Evolutionary conservation across 92 coral and sea anemone genomes (phyloP), one percentile per base, ranked within the genome.

Genomic region (Nematostella vectensis): DNA sequence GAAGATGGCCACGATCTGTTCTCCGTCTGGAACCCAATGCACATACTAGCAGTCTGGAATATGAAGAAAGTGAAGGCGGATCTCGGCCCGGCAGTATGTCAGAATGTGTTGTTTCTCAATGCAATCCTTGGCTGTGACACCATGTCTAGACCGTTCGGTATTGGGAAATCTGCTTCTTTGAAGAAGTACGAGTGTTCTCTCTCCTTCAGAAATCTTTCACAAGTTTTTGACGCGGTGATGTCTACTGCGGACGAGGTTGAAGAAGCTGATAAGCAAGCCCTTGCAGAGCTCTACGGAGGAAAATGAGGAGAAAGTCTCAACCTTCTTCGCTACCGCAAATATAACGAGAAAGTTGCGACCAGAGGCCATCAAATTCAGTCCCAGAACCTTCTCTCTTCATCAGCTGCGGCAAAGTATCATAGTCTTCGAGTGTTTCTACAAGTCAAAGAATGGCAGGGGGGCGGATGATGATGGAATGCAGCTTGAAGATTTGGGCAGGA

Each of bases 71-170:
- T 45, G 12, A 45, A 45, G 23, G 21, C 12, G 21, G 4, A 8
- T 4, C 4, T 17, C 9, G 51, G 11, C 4, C 23, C 12, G 9
- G 15, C 8, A 8, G 42, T 36, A 8, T 36, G 42, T 36, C 42
- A 36, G 8, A 36, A 36, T 15, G 15, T 36, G 42, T 36, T 36
- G 42, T 45, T 45, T 45, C 51, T 45, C 23, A 11, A 19, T 22
- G 51, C 51, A 6, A 45, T 45, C 51, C 18, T 45, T 4, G 51
- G 51, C 17, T 45, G 51, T 17, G 51, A 45, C 51, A 45, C 51
- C 9, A 45, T 22, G 4, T 45, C 51, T 6, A 11, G 4, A 4
- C 51, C 23, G 9, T 45, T 9, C 21, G 23, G 51, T 4, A 45
- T 45, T 45, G 51, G 51, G 21, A 45, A 45, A 4, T 11, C 9